These are phyloP conservation scores for Caradrina kadenii DNA, from an alignment of 2,888 invertebrate species.

Conservation along the genomic window DNA sequence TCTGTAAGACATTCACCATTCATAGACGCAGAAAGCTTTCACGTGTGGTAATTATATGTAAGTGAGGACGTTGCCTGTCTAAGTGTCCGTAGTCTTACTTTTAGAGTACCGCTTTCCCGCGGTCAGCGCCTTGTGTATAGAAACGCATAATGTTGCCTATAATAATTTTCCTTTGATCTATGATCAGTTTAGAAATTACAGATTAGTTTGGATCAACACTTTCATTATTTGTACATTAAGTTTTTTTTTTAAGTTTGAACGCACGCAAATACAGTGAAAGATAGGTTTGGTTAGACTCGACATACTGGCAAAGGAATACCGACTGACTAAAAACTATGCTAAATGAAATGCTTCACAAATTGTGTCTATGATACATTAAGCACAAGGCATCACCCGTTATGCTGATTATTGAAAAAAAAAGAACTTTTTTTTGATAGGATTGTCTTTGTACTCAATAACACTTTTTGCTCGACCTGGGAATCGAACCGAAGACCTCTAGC, in stretches of 20 bases:
- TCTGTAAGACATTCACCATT: background rate
- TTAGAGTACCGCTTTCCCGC: constrained; percentile 17
- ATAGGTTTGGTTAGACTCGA: background rate
- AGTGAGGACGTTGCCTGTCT: background rate
- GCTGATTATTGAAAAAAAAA: too few relatives aligned
- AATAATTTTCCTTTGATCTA: constrained; percentile 17
- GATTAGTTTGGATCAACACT: constrained; percentile 1
- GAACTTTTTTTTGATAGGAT: too few relatives aligned
- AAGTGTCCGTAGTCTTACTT: background rate
- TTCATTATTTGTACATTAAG: constrained; percentile 3
- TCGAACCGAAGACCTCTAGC: too few relatives aligned
- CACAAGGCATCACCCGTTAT: too few relatives aligned
- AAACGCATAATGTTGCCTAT: constrained; percentile 21
- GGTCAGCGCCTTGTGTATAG: constrained; percentile 28
- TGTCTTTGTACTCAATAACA: too few relatives aligned
- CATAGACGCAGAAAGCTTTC: constrained; percentile 2
- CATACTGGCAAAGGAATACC: background rate
- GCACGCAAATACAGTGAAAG: background rate
- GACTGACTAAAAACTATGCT: background rate
- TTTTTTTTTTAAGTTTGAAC: background rate
- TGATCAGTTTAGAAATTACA: constrained; percentile 29
- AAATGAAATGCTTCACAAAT: too few relatives aligned
- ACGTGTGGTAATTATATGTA: constrained; percentile 2
- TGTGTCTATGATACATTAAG: too few relatives aligned
- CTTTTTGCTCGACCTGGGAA: too few relatives aligned